phyloP scores from a whole-genome alignment of 2,113 vertebrate species.

The Podilymbus podiceps region DNA sequence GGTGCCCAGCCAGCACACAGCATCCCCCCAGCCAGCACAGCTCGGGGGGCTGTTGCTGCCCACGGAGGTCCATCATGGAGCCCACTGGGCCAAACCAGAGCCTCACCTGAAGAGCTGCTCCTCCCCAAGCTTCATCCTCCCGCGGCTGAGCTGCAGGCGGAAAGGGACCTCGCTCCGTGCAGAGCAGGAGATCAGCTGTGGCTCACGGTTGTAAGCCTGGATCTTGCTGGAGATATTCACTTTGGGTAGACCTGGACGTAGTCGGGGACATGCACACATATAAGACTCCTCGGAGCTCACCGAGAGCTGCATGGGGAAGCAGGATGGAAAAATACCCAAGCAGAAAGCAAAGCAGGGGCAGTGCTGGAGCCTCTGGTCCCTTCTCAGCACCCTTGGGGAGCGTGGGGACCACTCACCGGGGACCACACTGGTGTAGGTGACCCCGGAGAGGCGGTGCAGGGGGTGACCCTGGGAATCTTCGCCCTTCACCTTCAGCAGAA shows the following conservation, averaged over 20 bases:
- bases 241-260: slow-evolving; percentile 77
- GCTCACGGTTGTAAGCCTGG: slow-evolving; percentile 78
- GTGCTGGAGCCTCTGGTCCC: background rate
- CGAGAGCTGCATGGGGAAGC: background rate
- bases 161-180: slow-evolving; percentile 86
- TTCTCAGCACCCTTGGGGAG: background rate
- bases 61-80: fast-evolving
- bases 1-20: background rate
- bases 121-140: slow-evolving; percentile 75
- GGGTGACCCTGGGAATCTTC: slow-evolving; percentile 81
- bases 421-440: slow-evolving; percentile 89
- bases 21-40: background rate
- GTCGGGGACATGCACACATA: fast-evolving
- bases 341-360: background rate
- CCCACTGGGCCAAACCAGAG: background rate
- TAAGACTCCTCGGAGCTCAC: background rate
- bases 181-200: slow-evolving; percentile 80
- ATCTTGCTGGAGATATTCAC: slow-evolving; percentile 84
- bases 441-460: slow-evolving; percentile 90
- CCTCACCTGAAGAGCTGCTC: slow-evolving; percentile 83
- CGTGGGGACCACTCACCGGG: slow-evolving; percentile 68
- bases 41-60: background rate
- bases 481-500: slow-evolving; percentile 88
- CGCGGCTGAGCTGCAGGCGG: slow-evolving; percentile 79
- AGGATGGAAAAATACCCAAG: background rate